A percentile compares a stretch with the other conserved stretches of the same genome.
phyloP scores from a whole-genome alignment of 2,888 invertebrate genomes.

The Argyra leucocephala region DNA sequence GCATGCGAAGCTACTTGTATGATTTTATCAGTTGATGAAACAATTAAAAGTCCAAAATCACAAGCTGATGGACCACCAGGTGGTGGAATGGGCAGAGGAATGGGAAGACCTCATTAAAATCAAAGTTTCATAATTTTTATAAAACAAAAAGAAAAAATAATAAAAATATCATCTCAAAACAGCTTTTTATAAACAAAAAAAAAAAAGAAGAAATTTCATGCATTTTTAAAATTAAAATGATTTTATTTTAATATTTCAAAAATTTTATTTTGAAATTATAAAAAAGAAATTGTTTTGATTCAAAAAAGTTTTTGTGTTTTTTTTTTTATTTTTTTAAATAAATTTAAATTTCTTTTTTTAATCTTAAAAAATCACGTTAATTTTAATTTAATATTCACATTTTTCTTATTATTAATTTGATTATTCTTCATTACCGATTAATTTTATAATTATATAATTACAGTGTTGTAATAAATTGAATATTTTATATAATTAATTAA shows the following conservation, averaged over 20 bases:
- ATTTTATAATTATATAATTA: no score
- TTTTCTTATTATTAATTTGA: no score
- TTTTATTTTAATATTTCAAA: no score
- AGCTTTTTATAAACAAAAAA: background rate
- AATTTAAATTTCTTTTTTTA: no score
- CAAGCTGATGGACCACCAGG: constrained; percentile 43
- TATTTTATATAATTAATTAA: no score
- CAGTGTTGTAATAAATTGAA: no score
- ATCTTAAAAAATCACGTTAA: no score
- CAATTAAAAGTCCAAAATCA: constrained; percentile 83
- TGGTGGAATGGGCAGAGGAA: constrained; percentile 55
- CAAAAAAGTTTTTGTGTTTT: background rate
- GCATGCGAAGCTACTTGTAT: constrained; percentile 93
- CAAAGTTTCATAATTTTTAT: constrained; percentile 10
- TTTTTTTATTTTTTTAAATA: background rate
- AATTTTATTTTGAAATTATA: no score
- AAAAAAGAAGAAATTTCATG: background rate
- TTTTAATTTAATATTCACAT: no score
- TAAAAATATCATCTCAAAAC: background rate
- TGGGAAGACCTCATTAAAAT: constrained; percentile 62
- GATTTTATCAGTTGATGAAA: constrained; percentile 94
- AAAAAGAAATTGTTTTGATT: no score
- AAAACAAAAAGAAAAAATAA: background rate
- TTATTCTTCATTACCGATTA: no score
- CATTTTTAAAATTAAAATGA: no score